Conservation (phyloP, 1,140 invertebrate species). For the Hyposmocoma kahamanoa region DNA sequence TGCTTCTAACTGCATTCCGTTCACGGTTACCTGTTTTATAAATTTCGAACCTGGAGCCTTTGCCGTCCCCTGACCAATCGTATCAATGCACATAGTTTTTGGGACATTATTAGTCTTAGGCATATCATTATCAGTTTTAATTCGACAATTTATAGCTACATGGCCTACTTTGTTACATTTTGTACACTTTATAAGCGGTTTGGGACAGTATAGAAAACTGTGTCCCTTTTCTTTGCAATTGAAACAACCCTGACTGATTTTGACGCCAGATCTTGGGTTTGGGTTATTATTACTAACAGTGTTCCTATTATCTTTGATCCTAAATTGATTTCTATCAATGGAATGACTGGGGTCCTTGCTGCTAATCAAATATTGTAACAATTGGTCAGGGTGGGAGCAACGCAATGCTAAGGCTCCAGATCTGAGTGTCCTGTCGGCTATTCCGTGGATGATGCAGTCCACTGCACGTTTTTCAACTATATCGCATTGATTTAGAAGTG, state of each 20-base stretch:
- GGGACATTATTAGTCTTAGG: neutral
- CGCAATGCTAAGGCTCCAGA: no score
- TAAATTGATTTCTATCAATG: neutral
- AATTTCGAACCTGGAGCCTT: neutral
- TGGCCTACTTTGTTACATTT: constrained; percentile 6
- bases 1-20: neutral
- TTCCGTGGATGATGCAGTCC: no score
- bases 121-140: neutral
- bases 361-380: no score
- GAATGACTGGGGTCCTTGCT: neutral
- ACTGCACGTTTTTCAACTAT: no score
- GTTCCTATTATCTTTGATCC: neutral
- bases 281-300: neutral
- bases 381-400: no score
- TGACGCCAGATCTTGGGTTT: neutral
- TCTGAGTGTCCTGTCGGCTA: no score
- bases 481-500: no score
- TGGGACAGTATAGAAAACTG: constrained; percentile 7
- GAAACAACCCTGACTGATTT: neutral
- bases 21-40: neutral
- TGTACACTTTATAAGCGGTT: constrained; percentile 5
- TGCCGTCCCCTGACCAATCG: neutral
- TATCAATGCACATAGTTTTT: constrained; percentile 4
- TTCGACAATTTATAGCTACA: constrained; percentile 1
- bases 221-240: constrained; percentile 8